Evolutionary conservation across 1,140 invertebrate species (phyloP).

Genomic region (Thereuonema tuberculata): DNA sequence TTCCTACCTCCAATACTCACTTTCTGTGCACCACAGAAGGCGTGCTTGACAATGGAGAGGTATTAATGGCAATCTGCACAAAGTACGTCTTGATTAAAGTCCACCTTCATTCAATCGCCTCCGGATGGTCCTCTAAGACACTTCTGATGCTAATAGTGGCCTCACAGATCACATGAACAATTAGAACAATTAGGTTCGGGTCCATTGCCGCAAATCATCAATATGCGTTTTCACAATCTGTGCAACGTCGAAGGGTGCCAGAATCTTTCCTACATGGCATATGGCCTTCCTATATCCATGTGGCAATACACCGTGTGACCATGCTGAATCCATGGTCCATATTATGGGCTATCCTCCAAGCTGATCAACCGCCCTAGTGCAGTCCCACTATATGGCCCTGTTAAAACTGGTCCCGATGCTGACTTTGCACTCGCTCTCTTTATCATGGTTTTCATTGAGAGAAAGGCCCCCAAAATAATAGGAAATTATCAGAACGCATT

Average conservation of each 20-base stretch:
- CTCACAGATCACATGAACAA: background rate
- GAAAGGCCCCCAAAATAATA: too few relatives aligned
- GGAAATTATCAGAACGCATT: too few relatives aligned
- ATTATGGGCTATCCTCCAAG: background rate
- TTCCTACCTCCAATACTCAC: background rate
- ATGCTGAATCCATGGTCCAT: background rate
- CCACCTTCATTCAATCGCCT: background rate
- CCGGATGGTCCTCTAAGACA: background rate
- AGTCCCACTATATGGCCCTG: background rate
- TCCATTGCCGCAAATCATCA: background rate
- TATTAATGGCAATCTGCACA: background rate
- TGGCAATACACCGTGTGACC: background rate
- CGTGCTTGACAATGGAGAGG: background rate
- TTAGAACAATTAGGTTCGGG: background rate
- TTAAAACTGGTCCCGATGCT: background rate
- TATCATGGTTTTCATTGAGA: too few relatives aligned
- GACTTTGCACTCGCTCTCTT: too few relatives aligned
- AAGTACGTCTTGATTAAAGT: background rate
- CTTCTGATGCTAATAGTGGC: background rate
- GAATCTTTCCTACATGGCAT: background rate
- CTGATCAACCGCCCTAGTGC: background rate
- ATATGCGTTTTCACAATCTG: background rate
- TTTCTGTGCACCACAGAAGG: background rate
- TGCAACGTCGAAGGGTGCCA: background rate
- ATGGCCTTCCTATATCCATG: background rate